Evolutionary conservation across 2,888 invertebrate genomes (phyloP).

Genomic region (Drosophila percnosoma): DNA sequence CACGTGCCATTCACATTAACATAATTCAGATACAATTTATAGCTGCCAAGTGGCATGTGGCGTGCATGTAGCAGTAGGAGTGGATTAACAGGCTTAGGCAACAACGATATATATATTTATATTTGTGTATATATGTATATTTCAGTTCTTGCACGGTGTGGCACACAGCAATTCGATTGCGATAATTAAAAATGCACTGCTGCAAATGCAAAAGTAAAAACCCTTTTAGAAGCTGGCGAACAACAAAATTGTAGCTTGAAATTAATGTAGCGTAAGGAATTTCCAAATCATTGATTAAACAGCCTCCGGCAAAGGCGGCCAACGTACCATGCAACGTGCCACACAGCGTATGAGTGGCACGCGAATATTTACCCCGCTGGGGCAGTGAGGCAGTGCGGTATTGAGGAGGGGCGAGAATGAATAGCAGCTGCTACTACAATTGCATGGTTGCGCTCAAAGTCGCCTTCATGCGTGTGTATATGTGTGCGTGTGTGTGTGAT

Average conservation of each 20-base stretch:
- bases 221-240: conserved; percentile 19
- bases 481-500: conserved; percentile 7
- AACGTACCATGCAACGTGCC: conserved; percentile 23
- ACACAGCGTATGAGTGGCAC: conserved; percentile 71
- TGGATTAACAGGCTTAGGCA: conserved; percentile 3
- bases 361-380: conserved; percentile 51
- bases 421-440: conserved; percentile 59
- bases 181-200: conserved; percentile 22
- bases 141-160: neutral
- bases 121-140: neutral
- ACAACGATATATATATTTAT: neutral
- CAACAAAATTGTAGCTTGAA: conserved; percentile 46
- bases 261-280: conserved; percentile 77
- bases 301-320: conserved; percentile 29
- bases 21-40: conserved; percentile 33
- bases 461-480: neutral
- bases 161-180: neutral
- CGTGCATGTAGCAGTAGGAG: neutral
- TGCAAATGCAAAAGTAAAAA: conserved; percentile 19
- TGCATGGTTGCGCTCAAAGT: conserved; percentile 43
- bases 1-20: conserved; percentile 33
- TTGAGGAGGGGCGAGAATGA: conserved; percentile 11
- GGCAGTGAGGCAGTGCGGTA: conserved; percentile 4
- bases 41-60: conserved; percentile 1
- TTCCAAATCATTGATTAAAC: conserved; percentile 78